These are phyloP conservation scores for Camponotus pennsylvanicus DNA, from an alignment of 1,140 invertebrate species.

Conservation along the genomic window DNA sequence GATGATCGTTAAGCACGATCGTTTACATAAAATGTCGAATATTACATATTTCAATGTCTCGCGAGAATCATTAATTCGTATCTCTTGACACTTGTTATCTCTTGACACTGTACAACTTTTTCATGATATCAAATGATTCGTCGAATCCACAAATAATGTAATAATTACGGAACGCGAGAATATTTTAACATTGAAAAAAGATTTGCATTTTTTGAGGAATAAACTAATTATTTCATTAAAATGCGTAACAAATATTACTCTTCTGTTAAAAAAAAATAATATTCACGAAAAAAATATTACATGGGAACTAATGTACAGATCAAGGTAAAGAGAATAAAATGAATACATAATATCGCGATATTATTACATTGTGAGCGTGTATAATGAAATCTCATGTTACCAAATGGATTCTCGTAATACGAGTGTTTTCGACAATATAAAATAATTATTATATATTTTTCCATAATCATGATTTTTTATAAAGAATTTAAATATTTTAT, in stretches of 20 bases:
- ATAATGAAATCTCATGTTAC: conserved; percentile 31
- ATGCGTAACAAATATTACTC: not conserved
- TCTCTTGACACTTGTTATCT: not conserved
- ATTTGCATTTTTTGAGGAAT: not conserved
- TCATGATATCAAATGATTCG: not conserved
- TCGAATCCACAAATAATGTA: not conserved
- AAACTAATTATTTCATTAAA: not conserved
- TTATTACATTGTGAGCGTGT: conserved; percentile 25
- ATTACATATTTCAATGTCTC: not conserved
- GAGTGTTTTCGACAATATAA: conserved; percentile 4
- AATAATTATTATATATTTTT: conserved; percentile 21
- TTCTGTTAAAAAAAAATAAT: not conserved
- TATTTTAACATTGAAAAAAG: not conserved
- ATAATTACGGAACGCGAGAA: not conserved
- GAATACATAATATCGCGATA: not conserved
- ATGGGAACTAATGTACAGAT: not conserved
- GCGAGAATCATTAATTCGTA: not conserved
- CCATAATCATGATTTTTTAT: not conserved
- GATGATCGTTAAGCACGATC: conserved; percentile 35
- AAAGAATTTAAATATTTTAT: not conserved
- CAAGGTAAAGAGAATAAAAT: not conserved
- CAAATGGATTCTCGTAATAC: conserved; percentile 34
- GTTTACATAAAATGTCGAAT: conserved; percentile 25
- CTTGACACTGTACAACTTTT: not conserved
- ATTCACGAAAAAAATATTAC: not conserved